phyloP scores from a whole-genome alignment of 2,113 vertebrate genomes.

The western clawed frog (Xenopus tropicalis) region UCB_Xtro_10.0 CM004449.2:31497001-31497500 shows the following conservation, averaged over 20 bases:
- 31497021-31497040: neutral
- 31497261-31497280: neutral
- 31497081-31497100: constrained; percentile 14
- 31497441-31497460: too few relatives aligned
- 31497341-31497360: too few relatives aligned
- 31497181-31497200: neutral
- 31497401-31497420: too few relatives aligned
- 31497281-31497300: neutral
- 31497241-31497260: neutral
- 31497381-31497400: too few relatives aligned
- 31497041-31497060: constrained; percentile 22
- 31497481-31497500: too few relatives aligned
- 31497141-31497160: neutral
- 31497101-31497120: neutral
- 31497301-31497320: neutral
- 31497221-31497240: neutral
- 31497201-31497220: neutral
- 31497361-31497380: too few relatives aligned
- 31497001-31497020: too few relatives aligned
- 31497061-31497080: neutral
- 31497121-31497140: neutral
- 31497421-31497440: too few relatives aligned
- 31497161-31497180: neutral
- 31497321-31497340: neutral
- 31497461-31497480: too few relatives aligned